Percentiles rank a stretch among this genome's conserved stretches.
phyloP scores from a whole-genome alignment of 1,140 invertebrate species.

The Drusus annulatus region DNA sequence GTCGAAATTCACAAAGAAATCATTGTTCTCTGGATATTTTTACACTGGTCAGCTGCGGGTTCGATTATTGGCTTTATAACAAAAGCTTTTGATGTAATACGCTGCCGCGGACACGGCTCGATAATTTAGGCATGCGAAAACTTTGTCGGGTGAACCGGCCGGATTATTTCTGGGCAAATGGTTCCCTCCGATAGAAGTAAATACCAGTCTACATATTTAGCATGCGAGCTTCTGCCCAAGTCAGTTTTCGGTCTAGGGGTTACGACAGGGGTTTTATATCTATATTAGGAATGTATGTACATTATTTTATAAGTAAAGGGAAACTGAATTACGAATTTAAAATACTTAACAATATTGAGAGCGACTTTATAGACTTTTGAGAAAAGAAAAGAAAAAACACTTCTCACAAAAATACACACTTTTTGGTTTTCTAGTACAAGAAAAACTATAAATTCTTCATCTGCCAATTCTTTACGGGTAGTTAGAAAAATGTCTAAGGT shows the following conservation, averaged over 20 bases:
- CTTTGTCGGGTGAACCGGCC: slow-evolving; percentile 5
- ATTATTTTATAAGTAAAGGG: background rate
- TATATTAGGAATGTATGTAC: background rate
- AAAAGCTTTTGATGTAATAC: slow-evolving; percentile 17
- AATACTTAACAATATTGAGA: too few relatives aligned
- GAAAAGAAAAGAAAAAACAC: too few relatives aligned
- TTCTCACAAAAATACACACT: too few relatives aligned
- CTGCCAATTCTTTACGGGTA: too few relatives aligned
- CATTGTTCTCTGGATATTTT: too few relatives aligned
- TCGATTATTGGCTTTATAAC: background rate
- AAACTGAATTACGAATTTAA: too few relatives aligned
- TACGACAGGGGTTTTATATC: too few relatives aligned
- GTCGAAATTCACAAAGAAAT: too few relatives aligned
- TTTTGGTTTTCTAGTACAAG: too few relatives aligned
- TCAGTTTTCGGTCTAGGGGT: background rate
- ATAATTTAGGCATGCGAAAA: slow-evolving; percentile 15
- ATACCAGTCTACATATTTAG: background rate
- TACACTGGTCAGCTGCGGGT: background rate
- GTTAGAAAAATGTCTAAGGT: too few relatives aligned
- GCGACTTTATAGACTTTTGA: too few relatives aligned
- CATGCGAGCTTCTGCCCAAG: background rate
- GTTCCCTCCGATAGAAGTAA: background rate
- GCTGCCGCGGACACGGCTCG: slow-evolving; percentile 8
- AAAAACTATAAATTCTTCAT: too few relatives aligned
- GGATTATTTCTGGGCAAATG: slow-evolving; percentile 50